Evolutionary conservation across 2,888 invertebrate genomes (phyloP).

Genomic region (Agrochola lychnidis): DNA sequence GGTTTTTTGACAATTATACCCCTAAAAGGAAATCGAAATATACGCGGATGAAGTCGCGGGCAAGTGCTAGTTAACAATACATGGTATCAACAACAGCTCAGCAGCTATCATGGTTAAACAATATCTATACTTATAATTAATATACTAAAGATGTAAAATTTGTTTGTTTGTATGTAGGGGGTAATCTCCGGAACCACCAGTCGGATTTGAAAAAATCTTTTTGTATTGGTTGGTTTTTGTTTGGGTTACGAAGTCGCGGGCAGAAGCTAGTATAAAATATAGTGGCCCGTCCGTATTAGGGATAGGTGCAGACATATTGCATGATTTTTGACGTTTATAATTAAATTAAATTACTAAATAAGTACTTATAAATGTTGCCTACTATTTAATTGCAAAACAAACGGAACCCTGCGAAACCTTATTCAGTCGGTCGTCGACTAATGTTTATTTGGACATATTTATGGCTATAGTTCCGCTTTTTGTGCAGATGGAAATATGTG

Average conservation of each 20-base stretch:
- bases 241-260: too few relatives aligned
- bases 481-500: slow-evolving; percentile 91
- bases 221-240: too few relatives aligned
- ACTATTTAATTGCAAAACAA: slow-evolving; percentile 70
- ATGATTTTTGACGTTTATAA: background rate
- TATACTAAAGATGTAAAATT: too few relatives aligned
- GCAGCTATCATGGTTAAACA: background rate
- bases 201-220: too few relatives aligned
- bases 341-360: slow-evolving; percentile 23
- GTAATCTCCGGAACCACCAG: too few relatives aligned
- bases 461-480: slow-evolving; percentile 91
- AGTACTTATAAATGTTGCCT: slow-evolving; percentile 30
- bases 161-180: too few relatives aligned
- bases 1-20: background rate
- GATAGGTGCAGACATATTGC: background rate
- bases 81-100: background rate
- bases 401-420: slow-evolving; percentile 83
- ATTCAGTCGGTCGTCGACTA: slow-evolving; percentile 85
- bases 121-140: background rate
- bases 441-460: slow-evolving; percentile 91
- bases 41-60: background rate
- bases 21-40: background rate
- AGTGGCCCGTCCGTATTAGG: background rate
- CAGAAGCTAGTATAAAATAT: background rate
- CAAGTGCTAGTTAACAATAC: background rate